phyloP scores from a whole-genome alignment of 2,888 invertebrate species.

The Gymnosoma rotundatum region DNA sequence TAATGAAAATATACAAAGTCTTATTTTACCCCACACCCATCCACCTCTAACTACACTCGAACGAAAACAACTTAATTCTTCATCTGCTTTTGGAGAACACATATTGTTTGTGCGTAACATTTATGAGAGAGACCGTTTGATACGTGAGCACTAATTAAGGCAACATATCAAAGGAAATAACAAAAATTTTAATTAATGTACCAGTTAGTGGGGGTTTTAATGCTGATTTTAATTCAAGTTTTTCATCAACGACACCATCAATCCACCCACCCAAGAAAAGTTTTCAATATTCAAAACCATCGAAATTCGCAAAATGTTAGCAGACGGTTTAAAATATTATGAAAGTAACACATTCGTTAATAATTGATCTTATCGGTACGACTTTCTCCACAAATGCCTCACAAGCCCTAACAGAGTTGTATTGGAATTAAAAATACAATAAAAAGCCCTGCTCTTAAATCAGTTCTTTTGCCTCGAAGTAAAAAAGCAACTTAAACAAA shows the following conservation, averaged over 20 bases:
- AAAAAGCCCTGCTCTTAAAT: slow-evolving; percentile 41
- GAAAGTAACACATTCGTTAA: slow-evolving; percentile 10
- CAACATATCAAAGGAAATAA: slow-evolving; percentile 74
- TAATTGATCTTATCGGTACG: slow-evolving; percentile 77
- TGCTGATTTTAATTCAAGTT: slow-evolving; percentile 43
- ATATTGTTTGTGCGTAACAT: slow-evolving; percentile 80
- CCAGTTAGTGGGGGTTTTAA: slow-evolving; percentile 28
- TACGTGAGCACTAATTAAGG: slow-evolving; percentile 82
- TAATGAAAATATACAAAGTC: slow-evolving; percentile 13
- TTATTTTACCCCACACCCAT: slow-evolving; percentile 52
- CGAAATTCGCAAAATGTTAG: background rate
- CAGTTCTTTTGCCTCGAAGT: slow-evolving; percentile 56
- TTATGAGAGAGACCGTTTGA: slow-evolving; percentile 82
- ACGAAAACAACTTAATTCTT: slow-evolving; percentile 53
- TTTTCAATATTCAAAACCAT: background rate
- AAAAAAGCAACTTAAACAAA: slow-evolving; percentile 51
- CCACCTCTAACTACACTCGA: slow-evolving; percentile 10
- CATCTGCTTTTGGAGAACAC: slow-evolving; percentile 75
- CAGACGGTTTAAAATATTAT: background rate
- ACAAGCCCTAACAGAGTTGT: slow-evolving; percentile 9
- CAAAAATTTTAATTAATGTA: slow-evolving; percentile 19
- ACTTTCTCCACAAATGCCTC: slow-evolving; percentile 72
- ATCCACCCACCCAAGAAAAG: background rate
- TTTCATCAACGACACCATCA: slow-evolving; percentile 4
- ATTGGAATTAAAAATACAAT: slow-evolving; percentile 59